These are phyloP conservation scores for Alectoris magna DNA, from an alignment of 2,797 vertebrate species.

Conservation along the genomic window DNA sequence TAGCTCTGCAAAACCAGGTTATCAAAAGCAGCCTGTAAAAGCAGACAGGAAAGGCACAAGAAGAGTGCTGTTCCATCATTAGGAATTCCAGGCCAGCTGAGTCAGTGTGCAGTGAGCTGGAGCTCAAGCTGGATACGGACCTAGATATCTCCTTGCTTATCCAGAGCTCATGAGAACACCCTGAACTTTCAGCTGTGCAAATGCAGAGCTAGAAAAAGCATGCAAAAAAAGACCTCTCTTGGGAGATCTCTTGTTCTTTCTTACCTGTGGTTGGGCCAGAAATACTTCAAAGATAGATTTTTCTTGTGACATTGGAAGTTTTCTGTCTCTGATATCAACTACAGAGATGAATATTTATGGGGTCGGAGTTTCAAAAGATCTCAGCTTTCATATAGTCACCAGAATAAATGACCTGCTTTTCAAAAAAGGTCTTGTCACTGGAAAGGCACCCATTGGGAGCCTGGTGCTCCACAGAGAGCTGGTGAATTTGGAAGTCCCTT, in stretches of 20 bases:
- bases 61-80: neutral
- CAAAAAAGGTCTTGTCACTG: neutral
- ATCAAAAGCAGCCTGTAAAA: neutral
- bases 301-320: conserved; percentile 45
- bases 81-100: neutral
- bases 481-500: neutral
- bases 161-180: conserved; percentile 46
- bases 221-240: neutral
- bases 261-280: conserved; percentile 32
- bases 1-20: neutral
- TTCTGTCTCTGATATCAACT: neutral
- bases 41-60: neutral
- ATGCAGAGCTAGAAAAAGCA: conserved; percentile 22
- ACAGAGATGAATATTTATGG: neutral
- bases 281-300: conserved; percentile 52
- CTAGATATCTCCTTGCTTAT: conserved; percentile 41
- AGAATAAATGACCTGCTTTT: conserved; percentile 56
- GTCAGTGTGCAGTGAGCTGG: neutral
- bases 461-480: neutral
- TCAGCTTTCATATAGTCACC: neutral
- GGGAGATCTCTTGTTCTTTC: conserved; percentile 45
- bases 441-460: neutral
- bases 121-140: neutral
- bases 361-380: conserved; percentile 22
- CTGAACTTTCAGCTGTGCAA: conserved; percentile 45